phyloP scores from a whole-genome alignment of 2,113 vertebrate genomes.

The Saguinus imperator region DNA sequence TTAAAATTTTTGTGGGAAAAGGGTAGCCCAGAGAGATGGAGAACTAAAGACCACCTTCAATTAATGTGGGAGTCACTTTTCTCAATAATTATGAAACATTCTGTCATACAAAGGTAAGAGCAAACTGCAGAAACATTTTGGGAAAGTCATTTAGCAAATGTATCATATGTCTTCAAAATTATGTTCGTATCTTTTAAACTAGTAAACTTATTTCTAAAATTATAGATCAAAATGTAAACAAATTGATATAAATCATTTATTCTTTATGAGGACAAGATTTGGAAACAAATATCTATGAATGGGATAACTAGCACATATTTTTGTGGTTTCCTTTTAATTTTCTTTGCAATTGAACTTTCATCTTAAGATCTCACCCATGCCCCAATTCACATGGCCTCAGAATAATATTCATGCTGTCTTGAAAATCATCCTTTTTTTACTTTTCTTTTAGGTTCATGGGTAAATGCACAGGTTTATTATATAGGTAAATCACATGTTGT shows the following conservation, averaged over 20 bases:
- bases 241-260: not conserved
- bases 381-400: not conserved
- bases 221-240: not conserved
- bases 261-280: conserved; percentile 15
- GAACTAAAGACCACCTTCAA: conserved; percentile 29
- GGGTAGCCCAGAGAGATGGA: conserved; percentile 13
- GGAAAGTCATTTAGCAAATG: conserved; percentile 48
- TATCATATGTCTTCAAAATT: conserved; percentile 36
- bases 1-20: conserved; percentile 72
- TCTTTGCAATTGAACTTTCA: not conserved
- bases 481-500: too few relatives aligned
- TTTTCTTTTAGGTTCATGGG: too few relatives aligned
- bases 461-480: too few relatives aligned
- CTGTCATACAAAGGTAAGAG: not conserved
- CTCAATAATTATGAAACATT: not conserved
- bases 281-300: not conserved
- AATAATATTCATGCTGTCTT: not conserved
- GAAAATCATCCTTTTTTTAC: not conserved
- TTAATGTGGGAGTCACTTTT: conserved; percentile 43
- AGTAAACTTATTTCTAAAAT: not conserved
- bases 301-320: not conserved
- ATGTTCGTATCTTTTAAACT: not conserved
- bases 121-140: conserved; percentile 28
- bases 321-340: not conserved
- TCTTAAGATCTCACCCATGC: not conserved